Evolutionary conservation across 2,113 vertebrate genomes (phyloP).

Genomic region (Pachyramphus minor): DNA sequence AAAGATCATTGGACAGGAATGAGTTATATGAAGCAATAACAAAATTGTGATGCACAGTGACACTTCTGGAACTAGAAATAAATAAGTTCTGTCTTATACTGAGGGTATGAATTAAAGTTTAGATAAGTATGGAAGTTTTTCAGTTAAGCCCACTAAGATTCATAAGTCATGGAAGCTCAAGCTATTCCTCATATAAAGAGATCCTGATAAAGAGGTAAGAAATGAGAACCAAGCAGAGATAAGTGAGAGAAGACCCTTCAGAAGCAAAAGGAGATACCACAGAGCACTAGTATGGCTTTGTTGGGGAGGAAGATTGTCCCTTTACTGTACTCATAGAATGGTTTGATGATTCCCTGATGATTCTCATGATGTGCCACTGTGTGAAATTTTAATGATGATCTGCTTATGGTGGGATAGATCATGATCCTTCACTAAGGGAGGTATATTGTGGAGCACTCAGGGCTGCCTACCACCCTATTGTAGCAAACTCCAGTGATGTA

Average conservation of each 20-base stretch:
- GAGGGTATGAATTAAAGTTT: not conserved
- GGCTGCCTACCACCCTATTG: not conserved
- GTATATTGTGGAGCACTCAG: not conserved
- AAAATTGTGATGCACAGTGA: not conserved
- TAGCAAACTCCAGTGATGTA: not conserved
- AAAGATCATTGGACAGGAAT: not conserved
- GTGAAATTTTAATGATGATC: not conserved
- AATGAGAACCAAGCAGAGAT: not conserved
- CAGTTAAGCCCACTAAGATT: not conserved
- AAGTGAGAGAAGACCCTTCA: not conserved
- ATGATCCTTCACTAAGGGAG: not conserved
- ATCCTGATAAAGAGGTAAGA: not conserved
- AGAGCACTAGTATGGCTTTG: not conserved
- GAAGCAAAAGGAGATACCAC: not conserved
- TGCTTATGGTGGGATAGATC: not conserved
- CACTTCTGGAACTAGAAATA: not conserved
- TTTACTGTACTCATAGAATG: not conserved
- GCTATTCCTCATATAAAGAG: not conserved
- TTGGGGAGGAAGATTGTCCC: not conserved
- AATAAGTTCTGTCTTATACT: not conserved
- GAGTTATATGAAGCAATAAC: not conserved
- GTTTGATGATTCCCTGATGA: not conserved
- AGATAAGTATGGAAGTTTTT: not conserved
- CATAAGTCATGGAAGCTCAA: not conserved
- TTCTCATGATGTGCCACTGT: not conserved